Base-by-base conservation (phyloP, 1,140 invertebrate genomes). In the Piezodorus guildinii region DNA sequence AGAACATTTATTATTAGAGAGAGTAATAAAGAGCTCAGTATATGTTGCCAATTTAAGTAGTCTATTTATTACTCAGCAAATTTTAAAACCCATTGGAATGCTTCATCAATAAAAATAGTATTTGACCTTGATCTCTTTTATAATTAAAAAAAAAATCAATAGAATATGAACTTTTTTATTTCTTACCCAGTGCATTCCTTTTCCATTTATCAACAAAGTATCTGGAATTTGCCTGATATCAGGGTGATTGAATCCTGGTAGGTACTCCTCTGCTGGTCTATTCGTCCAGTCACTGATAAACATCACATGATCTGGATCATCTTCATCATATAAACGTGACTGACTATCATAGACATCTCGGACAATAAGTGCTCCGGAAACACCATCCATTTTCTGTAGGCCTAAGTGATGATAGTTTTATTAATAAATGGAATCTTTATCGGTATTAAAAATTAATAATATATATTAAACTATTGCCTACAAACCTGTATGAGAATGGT, bases 321-420 rank as follows among this genome's bases (percentile, higher is more conserved):
- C 86, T 65, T 77, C 78, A 68, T 91, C 89, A 70, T 87, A 88
- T 0, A 84, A 72, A 71, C 87, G 81, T 12, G 77, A 74, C 19
- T 56, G 17, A n/a, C 23, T 89, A n/a, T 76, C 74, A 46, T 75
- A 76, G 0, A 83, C 78, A 61, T 80, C 76, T 23, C 85, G 74
- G 15, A 91, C 80, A 23, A 93, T 82, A 19, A 92, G 74, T 0
- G 86, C 76, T 0, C 91, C 90, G 64, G 86, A 88, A 0, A 85
- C 79, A 0, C 91, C 91, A 70, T 94, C 91, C 10, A 85, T 83
- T 25, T 88, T 73, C 75, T 93, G 90, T 73, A 88, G 81, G 15
- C 89, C 89, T 74, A 76, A n/a, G 27, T 39, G 12, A 39, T 10
- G 34, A 39, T 39, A 39, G 6, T 39, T 10, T 39, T 1, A 6